These are phyloP conservation scores for Daboia siamensis DNA, from an alignment of 2,113 vertebrate genomes.

Conservation along the genomic window DNA sequence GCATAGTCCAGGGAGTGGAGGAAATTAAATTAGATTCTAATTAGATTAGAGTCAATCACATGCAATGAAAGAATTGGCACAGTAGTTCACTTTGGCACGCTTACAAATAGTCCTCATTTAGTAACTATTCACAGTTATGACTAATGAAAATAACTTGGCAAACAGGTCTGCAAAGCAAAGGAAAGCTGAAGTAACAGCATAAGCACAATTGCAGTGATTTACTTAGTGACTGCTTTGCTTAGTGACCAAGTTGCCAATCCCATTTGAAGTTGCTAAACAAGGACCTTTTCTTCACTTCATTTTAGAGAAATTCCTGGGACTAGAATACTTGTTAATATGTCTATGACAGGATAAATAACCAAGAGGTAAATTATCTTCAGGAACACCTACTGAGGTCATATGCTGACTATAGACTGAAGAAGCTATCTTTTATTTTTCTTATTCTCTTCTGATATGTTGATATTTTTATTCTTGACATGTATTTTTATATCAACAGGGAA, in stretches of 20 bases:
- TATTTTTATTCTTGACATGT: neutral
- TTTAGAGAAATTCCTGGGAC: neutral
- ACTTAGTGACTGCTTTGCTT: neutral
- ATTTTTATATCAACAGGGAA: neutral
- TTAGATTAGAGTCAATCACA: neutral
- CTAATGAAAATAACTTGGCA: neutral
- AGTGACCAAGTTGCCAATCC: neutral
- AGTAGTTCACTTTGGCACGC: neutral
- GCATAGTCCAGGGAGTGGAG: no score
- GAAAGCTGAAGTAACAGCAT: neutral
- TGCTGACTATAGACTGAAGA: neutral
- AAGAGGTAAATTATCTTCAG: neutral
- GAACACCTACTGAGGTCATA: neutral
- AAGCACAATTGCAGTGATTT: neutral
- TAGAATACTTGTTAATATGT: neutral
- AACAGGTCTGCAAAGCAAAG: neutral
- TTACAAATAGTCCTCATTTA: neutral
- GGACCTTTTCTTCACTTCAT: neutral
- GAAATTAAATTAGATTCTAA: neutral
- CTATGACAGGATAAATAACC: neutral
- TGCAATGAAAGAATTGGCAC: neutral
- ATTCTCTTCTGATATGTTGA: neutral
- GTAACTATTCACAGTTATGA: neutral
- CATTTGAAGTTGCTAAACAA: neutral
- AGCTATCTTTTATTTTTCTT: neutral